phyloP scores from a whole-genome alignment of 2,797 vertebrate species.

The Vespertilio murinus region DNA sequence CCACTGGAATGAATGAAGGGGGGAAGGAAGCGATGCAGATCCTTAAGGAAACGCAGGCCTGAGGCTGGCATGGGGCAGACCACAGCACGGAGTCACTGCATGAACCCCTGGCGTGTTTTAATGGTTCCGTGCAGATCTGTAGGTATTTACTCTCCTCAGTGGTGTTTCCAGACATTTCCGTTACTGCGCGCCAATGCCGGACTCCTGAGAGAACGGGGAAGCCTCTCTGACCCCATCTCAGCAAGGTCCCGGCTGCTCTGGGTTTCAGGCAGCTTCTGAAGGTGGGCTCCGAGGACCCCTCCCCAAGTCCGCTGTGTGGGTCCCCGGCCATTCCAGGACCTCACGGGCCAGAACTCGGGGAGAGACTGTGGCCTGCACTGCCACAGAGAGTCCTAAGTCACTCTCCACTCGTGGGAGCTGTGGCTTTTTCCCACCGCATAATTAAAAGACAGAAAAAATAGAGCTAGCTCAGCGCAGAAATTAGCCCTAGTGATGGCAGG shows the following conservation, averaged over 20 bases:
- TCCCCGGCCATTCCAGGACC: neutral
- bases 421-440: neutral
- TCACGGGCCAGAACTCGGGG: neutral
- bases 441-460: neutral
- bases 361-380: neutral
- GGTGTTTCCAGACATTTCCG: neutral
- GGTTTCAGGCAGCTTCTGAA: neutral
- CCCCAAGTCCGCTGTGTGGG: rapidly evolving
- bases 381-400: neutral
- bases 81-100: neutral
- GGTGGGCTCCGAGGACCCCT: neutral
- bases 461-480: neutral
- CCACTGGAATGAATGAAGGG: neutral
- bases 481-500: neutral
- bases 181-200: conserved; percentile 40
- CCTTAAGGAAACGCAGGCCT: neutral
- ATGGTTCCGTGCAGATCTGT: neutral
- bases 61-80: neutral
- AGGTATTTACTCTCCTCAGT: neutral
- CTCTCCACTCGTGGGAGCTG: neutral
- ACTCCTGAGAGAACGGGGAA: neutral
- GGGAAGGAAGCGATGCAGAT: neutral
- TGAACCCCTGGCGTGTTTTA: neutral
- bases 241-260: neutral
- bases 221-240: neutral